A percentile compares a stretch with the other conserved stretches of the same genome.
These are phyloP conservation scores for Cryptoblepharus egeriae DNA, from an alignment of 2,797 vertebrate genomes.

Conservation along the genomic window DNA sequence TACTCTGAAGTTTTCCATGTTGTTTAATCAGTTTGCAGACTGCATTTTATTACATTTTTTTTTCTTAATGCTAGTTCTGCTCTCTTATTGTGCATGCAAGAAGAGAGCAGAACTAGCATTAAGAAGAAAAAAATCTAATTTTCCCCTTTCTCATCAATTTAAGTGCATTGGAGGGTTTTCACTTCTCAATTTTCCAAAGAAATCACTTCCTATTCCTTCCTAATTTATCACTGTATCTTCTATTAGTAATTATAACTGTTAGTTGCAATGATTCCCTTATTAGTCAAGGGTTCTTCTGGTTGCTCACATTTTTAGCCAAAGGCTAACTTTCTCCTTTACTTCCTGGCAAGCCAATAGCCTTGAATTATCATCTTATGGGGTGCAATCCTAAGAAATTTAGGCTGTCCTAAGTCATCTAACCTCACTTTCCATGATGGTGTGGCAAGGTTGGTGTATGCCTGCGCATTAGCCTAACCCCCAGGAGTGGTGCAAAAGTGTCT, in stretches of 20 bases:
- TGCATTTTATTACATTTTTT: not conserved
- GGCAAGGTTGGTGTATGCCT: too few species aligned
- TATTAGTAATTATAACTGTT: conserved; percentile 1
- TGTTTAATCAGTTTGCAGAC: not conserved
- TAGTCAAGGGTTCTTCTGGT: not conserved
- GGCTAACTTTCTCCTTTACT: not conserved
- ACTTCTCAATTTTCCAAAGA: not conserved
- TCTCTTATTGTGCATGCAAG: not conserved
- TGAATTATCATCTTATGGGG: too few species aligned
- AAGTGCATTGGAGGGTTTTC: not conserved
- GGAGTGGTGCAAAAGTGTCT: too few species aligned
- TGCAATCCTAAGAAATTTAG: too few species aligned
- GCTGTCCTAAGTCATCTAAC: too few species aligned
- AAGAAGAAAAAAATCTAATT: not conserved
- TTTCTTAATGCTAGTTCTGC: not conserved
- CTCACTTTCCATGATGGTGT: too few species aligned
- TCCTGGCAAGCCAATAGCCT: not conserved
- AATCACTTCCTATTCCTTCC: not conserved
- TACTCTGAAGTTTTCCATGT: not conserved
- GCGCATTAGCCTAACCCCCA: too few species aligned
- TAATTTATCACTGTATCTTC: not conserved
- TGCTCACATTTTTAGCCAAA: not conserved
- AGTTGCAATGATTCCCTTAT: not conserved
- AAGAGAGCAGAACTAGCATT: too few species aligned
- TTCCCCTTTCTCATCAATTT: not conserved